phyloP scores from a whole-genome alignment of 2,113 vertebrate species.

The Chelonoidis abingdonii region DNA sequence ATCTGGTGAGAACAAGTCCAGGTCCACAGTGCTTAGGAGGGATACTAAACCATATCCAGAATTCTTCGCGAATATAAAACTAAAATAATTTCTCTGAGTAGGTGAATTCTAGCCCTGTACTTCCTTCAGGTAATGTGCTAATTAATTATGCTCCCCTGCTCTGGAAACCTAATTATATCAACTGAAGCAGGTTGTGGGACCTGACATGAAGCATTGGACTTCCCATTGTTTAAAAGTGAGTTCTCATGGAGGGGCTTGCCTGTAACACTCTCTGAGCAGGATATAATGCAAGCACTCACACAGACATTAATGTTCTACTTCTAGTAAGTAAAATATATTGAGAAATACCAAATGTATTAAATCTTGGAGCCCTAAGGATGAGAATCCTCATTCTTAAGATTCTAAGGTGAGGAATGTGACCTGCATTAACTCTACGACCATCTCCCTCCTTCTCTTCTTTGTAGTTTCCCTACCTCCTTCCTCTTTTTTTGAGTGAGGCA shows the following conservation, averaged over 20 bases:
- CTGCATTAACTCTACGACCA: not conserved
- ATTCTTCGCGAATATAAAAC: conserved; percentile 51
- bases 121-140: conserved; percentile 15
- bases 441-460: not conserved
- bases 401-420: conserved; percentile 5
- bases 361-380: conserved; percentile 16
- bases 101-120: not conserved
- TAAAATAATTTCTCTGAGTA: conserved; percentile 67
- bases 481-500: not conserved
- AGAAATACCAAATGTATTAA: not conserved
- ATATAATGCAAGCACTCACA: conserved; percentile 48
- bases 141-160: conserved; percentile 38
- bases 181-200: conserved; percentile 42
- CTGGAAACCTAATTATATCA: conserved; percentile 28
- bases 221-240: conserved; percentile 40
- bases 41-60: conserved; percentile 46
- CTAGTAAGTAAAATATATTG: conserved; percentile 71
- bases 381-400: conserved; percentile 36
- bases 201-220: conserved; percentile 19
- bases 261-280: conserved; percentile 20
- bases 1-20: conserved; percentile 36
- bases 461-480: conserved; percentile 28
- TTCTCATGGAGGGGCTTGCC: conserved; percentile 59
- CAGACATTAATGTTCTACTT: conserved; percentile 53
- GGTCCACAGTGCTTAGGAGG: conserved; percentile 44